Percentiles rank a stretch among this genome's conserved stretches.
Evolutionary conservation across 2,888 invertebrate genomes (phyloP).

Genomic region (Pandemis corylana): DNA sequence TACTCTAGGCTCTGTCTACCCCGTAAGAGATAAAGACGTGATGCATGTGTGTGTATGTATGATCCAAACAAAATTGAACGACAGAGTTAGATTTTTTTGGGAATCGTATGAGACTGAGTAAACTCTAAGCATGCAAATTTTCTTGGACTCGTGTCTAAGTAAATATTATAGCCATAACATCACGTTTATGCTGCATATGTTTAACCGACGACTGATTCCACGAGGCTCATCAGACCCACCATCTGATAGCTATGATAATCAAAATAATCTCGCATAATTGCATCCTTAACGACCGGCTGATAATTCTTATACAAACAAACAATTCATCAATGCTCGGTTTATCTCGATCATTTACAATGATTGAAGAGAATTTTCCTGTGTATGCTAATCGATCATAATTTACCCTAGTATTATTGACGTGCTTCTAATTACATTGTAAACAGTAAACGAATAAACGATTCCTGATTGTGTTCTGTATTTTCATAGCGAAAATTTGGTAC

Average conservation of each 20-base stretch:
- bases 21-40: no score
- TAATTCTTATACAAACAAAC: conserved; percentile 53
- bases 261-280: conserved; percentile 63
- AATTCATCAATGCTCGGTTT: conserved; percentile 38
- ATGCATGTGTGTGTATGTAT: no score
- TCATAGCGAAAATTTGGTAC: background rate
- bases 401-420: background rate
- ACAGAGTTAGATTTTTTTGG: no score
- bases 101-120: no score
- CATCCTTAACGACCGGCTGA: conserved; percentile 57
- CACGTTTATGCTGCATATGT: conserved; percentile 35
- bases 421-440: background rate
- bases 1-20: no score
- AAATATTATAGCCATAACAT: conserved; percentile 8
- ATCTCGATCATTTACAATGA: conserved; percentile 29
- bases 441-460: background rate
- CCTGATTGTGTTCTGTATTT: background rate
- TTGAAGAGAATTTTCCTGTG: conserved; percentile 36
- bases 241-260: conserved; percentile 59
- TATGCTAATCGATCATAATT: conserved; percentile 14
- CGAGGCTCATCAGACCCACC: conserved; percentile 43
- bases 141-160: background rate
- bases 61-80: no score
- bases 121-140: no score
- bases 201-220: conserved; percentile 33